Conservation (phyloP, 2,113 vertebrate species). For the Carlito syrichta region DNA sequence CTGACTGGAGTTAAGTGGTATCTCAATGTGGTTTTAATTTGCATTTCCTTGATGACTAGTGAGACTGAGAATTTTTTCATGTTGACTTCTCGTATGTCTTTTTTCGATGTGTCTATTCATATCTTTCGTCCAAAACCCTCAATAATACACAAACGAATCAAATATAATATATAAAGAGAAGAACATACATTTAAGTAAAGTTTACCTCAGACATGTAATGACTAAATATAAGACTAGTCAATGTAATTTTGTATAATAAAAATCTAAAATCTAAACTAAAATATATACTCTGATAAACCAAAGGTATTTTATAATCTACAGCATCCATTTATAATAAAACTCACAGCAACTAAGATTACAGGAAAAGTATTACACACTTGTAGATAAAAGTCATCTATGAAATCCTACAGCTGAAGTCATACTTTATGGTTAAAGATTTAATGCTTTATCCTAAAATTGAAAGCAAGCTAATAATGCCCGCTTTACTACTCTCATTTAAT, state of each 20-base stretch:
- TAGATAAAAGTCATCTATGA: background rate
- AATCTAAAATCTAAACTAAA: background rate
- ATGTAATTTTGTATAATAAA: background rate
- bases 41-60: too few species aligned
- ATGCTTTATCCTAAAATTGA: background rate
- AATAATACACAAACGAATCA: background rate
- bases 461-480: background rate
- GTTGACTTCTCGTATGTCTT: too few species aligned
- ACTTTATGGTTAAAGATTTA: background rate
- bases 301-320: background rate
- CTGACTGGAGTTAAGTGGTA: too few species aligned
- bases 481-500: background rate
- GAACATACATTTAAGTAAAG: background rate
- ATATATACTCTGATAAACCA: background rate
- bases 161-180: background rate
- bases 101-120: too few species aligned
- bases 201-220: background rate
- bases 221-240: background rate
- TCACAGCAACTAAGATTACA: background rate
- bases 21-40: too few species aligned
- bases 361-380: background rate
- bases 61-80: too few species aligned
- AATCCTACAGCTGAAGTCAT: background rate
- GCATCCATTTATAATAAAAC: background rate
- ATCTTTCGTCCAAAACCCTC: too few species aligned